phyloP scores from a whole-genome alignment of 1,140 invertebrate genomes.

The Subanguina moxae region DNA sequence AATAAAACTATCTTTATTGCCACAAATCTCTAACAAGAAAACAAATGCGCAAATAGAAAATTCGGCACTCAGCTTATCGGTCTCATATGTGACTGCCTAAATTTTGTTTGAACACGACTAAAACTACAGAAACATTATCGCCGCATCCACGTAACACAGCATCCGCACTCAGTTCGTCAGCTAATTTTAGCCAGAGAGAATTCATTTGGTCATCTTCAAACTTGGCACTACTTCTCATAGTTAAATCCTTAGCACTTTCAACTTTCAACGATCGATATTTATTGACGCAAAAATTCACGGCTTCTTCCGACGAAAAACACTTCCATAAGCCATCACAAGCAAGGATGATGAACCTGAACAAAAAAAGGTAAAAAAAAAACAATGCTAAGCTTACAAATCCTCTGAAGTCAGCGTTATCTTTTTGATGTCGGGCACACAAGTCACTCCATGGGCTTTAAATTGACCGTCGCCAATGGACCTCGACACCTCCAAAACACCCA shows the following conservation, averaged over 20 bases:
- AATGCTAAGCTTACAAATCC: conserved; percentile 58
- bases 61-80: too few relatives aligned
- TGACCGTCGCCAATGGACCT: conserved; percentile 64
- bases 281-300: conserved; percentile 60
- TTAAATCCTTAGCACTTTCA: conserved; percentile 27
- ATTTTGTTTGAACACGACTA: conserved; percentile 50
- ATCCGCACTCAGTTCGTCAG: conserved; percentile 60
- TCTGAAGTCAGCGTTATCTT: conserved; percentile 61
- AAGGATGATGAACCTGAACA: conserved; percentile 61
- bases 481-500: conserved; percentile 64
- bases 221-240: conserved; percentile 29
- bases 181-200: conserved; percentile 59
- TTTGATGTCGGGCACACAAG: conserved; percentile 63
- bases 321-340: conserved; percentile 66
- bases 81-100: background rate
- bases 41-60: too few relatives aligned
- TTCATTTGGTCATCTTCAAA: background rate
- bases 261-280: conserved; percentile 14
- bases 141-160: conserved; percentile 62
- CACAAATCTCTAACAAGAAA: too few relatives aligned
- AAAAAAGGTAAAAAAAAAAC: background rate
- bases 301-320: conserved; percentile 60
- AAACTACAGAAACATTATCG: conserved; percentile 64
- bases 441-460: conserved; percentile 62
- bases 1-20: too few relatives aligned